Conservation (phyloP, 37 sponge, comb jelly and placozoan genomes). For the Cliona cf. orientalis region DNA sequence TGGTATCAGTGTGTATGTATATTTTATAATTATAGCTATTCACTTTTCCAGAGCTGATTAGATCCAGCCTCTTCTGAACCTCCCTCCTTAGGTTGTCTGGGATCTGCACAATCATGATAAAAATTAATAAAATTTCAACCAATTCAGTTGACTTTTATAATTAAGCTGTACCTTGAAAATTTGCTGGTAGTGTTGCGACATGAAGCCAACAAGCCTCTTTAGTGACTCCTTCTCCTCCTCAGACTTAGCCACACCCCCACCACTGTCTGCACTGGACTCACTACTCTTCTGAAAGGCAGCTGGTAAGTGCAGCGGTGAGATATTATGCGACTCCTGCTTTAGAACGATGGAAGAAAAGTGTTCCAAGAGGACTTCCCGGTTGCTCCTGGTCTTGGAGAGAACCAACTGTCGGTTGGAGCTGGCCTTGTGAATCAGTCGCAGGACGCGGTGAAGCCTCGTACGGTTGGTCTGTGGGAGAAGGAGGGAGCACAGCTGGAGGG, state of each 20-base stretch:
- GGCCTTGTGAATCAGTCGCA: slow-evolving; percentile 57
- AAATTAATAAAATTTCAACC: neutral
- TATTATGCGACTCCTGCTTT: neutral
- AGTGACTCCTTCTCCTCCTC: neutral
- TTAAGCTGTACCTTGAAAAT: slow-evolving; percentile 48
- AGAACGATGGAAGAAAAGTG: slow-evolving; percentile 27
- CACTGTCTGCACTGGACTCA: neutral
- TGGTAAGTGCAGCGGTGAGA: neutral
- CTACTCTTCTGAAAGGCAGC: neutral
- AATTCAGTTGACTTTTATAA: neutral
- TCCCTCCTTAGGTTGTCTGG: slow-evolving; percentile 53
- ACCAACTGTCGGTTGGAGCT: slow-evolving; percentile 34
- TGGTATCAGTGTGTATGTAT: too few species aligned
- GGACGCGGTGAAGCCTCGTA: slow-evolving; percentile 37
- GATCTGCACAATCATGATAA: slow-evolving; percentile 31
- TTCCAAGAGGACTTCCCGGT: slow-evolving; percentile 47
- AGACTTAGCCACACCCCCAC: too few species aligned
- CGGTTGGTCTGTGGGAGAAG: slow-evolving; percentile 46
- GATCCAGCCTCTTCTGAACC: slow-evolving; percentile 37
- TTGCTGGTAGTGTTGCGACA: slow-evolving; percentile 55
- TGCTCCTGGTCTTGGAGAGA: slow-evolving; percentile 28
- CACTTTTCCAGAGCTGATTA: slow-evolving; percentile 21
- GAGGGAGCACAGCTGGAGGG: slow-evolving; percentile 61
- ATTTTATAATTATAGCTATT: neutral
- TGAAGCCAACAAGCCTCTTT: slow-evolving; percentile 37